Evolutionary conservation across 2,888 invertebrate species (phyloP).

Genomic region (Metopia argyrocephala): DNA sequence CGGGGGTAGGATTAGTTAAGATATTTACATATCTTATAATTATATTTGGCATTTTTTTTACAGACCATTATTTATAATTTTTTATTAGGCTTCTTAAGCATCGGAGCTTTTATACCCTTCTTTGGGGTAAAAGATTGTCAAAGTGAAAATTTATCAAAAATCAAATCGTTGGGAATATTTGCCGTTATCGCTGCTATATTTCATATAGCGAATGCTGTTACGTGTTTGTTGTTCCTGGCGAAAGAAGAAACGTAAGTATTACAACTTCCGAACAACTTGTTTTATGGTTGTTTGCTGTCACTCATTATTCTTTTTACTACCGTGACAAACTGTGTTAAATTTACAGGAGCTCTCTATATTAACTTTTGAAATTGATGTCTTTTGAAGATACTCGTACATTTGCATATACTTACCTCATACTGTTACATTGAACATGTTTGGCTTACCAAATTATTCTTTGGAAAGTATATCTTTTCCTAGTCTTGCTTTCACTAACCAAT

Average conservation of each 20-base stretch:
- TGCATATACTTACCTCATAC: too few relatives aligned
- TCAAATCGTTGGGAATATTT: conserved; percentile 44
- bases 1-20: conserved; percentile 40
- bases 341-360: too few relatives aligned
- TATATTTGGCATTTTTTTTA: background rate
- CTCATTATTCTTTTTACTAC: too few relatives aligned
- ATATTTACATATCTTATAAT: background rate
- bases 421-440: too few relatives aligned
- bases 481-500: too few relatives aligned
- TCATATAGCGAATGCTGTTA: conserved; percentile 59
- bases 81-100: conserved; percentile 44
- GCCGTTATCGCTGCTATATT: conserved; percentile 48
- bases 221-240: conserved; percentile 49
- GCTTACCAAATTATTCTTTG: too few relatives aligned
- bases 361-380: too few relatives aligned
- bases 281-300: too few relatives aligned
- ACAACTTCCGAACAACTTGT: too few relatives aligned
- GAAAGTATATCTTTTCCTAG: too few relatives aligned
- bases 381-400: too few relatives aligned
- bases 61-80: conserved; percentile 64
- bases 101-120: conserved; percentile 30
- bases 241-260: conserved; percentile 52
- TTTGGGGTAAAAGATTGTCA: conserved; percentile 43
- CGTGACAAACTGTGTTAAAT: too few relatives aligned
- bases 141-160: conserved; percentile 43